Conservation (phyloP, 2,113 vertebrate species). For the Ailurus styani region DNA sequence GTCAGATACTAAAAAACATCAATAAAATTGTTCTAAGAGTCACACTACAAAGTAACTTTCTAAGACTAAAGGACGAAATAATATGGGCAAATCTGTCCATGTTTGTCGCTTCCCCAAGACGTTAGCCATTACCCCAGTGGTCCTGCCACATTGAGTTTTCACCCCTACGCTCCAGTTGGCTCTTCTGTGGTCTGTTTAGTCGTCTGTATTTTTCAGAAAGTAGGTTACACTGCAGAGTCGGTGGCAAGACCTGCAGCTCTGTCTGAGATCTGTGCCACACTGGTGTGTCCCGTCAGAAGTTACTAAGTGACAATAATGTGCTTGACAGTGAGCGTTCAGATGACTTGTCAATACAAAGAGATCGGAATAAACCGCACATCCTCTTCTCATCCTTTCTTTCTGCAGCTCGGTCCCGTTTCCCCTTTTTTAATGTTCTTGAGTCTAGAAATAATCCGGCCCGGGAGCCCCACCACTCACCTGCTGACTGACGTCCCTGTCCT, state of each 20-base stretch:
- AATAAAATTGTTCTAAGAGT: not conserved
- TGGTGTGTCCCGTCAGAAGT: not conserved
- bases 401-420: not conserved
- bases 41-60: not conserved
- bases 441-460: not conserved
- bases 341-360: not conserved
- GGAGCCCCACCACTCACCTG: not conserved
- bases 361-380: fast-evolving
- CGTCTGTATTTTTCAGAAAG: not conserved
- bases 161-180: not conserved
- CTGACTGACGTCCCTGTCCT: not conserved
- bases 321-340: not conserved
- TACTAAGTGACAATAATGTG: not conserved
- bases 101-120: not conserved
- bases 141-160: not conserved
- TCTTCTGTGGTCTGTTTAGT: not conserved
- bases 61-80: not conserved
- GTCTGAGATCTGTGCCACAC: not conserved
- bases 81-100: not conserved
- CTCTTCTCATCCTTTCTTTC: not conserved
- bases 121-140: too few species aligned
- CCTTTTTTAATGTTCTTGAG: not conserved
- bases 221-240: not conserved
- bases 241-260: not conserved
- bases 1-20: not conserved